phyloP scores from a whole-genome alignment of 2,113 vertebrate species.

The Dipodomys merriami region DNA sequence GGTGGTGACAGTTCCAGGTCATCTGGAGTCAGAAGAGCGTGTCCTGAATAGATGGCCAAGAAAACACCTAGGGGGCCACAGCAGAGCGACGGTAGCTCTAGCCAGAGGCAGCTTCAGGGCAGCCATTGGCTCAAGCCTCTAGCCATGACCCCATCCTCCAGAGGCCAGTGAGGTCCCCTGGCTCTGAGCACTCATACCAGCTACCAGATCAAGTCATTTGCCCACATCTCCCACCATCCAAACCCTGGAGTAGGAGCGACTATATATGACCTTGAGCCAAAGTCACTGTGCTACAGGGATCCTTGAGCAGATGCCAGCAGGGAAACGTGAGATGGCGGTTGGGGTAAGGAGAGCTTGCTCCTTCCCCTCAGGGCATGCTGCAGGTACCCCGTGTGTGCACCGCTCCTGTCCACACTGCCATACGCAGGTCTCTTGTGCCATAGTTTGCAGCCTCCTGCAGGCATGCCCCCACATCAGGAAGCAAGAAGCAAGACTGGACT shows the following conservation, averaged over 20 bases:
- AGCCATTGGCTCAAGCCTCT: not conserved
- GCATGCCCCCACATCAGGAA: too few species aligned
- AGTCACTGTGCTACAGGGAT: not conserved
- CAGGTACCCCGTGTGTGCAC: accelerated
- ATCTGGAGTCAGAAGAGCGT: not conserved
- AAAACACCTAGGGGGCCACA: accelerated
- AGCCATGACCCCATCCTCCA: not conserved
- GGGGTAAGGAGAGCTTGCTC: accelerated
- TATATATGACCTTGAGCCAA: not conserved
- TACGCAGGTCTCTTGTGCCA: too few species aligned
- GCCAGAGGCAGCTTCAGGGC: not conserved
- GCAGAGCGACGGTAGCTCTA: accelerated
- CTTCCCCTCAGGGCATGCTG: accelerated
- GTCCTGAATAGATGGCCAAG: not conserved
- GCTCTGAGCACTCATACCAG: not conserved
- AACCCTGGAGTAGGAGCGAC: not conserved
- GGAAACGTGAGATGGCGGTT: not conserved
- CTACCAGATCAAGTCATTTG: too few species aligned
- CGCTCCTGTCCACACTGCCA: not conserved
- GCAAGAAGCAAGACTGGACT: not conserved
- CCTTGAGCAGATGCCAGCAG: not conserved
- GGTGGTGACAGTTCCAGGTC: not conserved
- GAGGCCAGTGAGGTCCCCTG: too few species aligned
- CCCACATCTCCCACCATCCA: not conserved
- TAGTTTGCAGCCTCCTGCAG: not conserved